These are phyloP conservation scores for Epiblema foenella DNA, from an alignment of 2,888 invertebrate genomes.

Conservation along the genomic window DNA sequence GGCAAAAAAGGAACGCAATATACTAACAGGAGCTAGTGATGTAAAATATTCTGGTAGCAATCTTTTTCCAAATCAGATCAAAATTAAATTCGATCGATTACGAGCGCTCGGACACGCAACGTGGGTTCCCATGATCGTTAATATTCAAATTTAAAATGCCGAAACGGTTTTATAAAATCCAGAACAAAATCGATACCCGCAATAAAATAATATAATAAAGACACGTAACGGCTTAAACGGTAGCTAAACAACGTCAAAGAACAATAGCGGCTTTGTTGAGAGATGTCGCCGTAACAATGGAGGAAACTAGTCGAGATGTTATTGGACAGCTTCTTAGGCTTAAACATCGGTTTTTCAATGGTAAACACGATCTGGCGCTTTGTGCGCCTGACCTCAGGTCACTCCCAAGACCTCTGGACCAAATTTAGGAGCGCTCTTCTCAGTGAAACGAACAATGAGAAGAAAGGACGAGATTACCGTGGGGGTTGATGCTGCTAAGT, in stretches of 20 bases:
- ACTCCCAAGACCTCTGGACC: constrained; percentile 74
- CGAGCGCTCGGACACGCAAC: constrained; percentile 47
- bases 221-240: constrained; percentile 76
- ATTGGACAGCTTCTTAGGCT: constrained; percentile 49
- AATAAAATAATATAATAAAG: constrained; percentile 59
- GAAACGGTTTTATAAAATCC: constrained; percentile 75
- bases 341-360: constrained; percentile 62
- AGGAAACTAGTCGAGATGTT: constrained; percentile 50
- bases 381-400: constrained; percentile 78
- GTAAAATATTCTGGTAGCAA: constrained; percentile 2
- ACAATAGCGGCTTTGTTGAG: constrained; percentile 69
- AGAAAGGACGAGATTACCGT: constrained; percentile 72
- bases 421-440: constrained; percentile 63
- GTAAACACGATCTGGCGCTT: constrained; percentile 72
- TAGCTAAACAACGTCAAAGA: constrained; percentile 77
- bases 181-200: constrained; percentile 78
- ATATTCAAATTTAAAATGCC: constrained; percentile 72
- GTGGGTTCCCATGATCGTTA: constrained; percentile 75
- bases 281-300: constrained; percentile 63
- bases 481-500: constrained; percentile 83
- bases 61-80: constrained; percentile 15
- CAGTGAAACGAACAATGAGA: constrained; percentile 69
- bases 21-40: background rate
- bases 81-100: constrained; percentile 19
- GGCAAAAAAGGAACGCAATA: background rate